Percentiles rank a stretch among this genome's conserved stretches.
Conservation (phyloP, 2,888 invertebrate species). For the Pterostichus madidus region DNA sequence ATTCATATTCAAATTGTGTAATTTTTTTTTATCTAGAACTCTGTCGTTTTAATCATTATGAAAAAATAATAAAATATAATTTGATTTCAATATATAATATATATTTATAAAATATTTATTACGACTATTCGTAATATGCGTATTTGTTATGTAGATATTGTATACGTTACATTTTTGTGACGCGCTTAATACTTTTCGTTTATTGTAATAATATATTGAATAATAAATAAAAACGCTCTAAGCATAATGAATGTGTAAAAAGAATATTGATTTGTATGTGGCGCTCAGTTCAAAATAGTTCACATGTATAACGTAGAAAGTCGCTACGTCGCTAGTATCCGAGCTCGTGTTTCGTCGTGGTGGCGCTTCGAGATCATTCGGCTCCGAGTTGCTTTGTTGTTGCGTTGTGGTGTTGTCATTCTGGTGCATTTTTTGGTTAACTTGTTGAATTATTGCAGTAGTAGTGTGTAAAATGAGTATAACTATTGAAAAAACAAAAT, state of each 20-base stretch:
- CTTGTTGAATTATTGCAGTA: constrained; percentile 42
- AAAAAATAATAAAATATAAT: too few species aligned
- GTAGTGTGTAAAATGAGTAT: constrained; percentile 80
- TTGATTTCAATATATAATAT: too few species aligned
- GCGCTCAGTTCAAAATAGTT: constrained; percentile 45
- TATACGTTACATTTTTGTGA: too few species aligned
- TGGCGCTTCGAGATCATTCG: constrained; percentile 56
- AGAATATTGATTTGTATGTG: constrained; percentile 53
- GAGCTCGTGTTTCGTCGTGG: constrained; percentile 1
- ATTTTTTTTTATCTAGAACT: too few species aligned
- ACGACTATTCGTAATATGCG: too few species aligned
- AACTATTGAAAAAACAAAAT: constrained; percentile 87
- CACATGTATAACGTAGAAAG: neutral
- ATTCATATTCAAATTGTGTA: too few species aligned
- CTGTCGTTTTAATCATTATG: too few species aligned
- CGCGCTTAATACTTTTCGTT: too few species aligned
- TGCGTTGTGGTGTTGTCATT: constrained; percentile 54
- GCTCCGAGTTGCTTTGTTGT: constrained; percentile 51
- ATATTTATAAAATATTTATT: too few species aligned
- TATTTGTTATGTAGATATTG: too few species aligned
- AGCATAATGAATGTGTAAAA: neutral
- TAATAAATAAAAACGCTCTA: too few species aligned
- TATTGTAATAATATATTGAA: too few species aligned
- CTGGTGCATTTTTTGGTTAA: constrained; percentile 56
- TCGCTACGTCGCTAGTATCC: constrained; percentile 17